Evolutionary conservation across 2,797 vertebrate genomes (phyloP).

Genomic region (Thripadectes ignobilis): DNA sequence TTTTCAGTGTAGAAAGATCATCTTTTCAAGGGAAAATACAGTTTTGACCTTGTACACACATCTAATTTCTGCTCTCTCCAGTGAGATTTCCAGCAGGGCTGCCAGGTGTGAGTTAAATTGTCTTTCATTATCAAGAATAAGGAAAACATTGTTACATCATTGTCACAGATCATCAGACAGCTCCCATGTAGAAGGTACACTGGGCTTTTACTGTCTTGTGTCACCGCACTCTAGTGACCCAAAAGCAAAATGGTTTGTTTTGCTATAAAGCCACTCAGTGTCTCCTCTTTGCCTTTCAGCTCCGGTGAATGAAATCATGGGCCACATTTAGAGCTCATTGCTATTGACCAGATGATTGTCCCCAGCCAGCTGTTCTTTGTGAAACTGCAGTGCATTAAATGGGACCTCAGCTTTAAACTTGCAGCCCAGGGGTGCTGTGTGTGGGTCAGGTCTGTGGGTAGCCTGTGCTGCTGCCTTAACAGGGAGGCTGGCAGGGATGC

Average conservation of each 20-base stretch:
- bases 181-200: accelerated
- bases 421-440: neutral
- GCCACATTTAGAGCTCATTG: neutral
- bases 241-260: neutral
- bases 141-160: neutral
- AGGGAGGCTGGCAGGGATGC: neutral
- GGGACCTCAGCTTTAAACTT: neutral
- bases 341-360: neutral
- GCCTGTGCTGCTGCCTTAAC: accelerated
- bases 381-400: neutral
- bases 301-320: neutral
- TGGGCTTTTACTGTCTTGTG: neutral
- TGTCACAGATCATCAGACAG: neutral
- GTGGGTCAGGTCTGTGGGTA: accelerated
- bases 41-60: neutral
- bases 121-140: neutral
- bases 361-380: neutral
- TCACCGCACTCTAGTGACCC: neutral
- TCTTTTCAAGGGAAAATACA: neutral
- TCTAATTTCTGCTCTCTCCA: neutral
- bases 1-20: neutral
- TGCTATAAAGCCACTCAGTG: neutral
- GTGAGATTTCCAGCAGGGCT: neutral
- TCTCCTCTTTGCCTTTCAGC: neutral
- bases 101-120: neutral